Conservation (phyloP, 2,888 invertebrate genomes). For the Rosalia funebris region DNA sequence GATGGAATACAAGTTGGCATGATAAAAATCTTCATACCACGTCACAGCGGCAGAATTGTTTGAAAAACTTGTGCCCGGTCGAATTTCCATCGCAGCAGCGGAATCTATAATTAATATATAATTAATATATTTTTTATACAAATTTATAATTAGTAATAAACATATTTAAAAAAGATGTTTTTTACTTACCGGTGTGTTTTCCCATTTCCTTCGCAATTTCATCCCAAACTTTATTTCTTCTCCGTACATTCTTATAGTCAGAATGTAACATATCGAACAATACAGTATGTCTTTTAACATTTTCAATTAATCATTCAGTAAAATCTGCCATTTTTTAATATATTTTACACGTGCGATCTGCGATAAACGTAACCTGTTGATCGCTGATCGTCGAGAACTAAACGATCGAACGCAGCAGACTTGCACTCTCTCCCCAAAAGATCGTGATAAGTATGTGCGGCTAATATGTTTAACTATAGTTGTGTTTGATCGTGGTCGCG, state of each 20-base stretch:
- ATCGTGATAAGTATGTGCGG: not conserved
- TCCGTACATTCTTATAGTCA: slow-evolving; percentile 11
- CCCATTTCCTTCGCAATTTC: slow-evolving; percentile 6
- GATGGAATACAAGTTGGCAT: not conserved
- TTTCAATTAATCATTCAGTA: slow-evolving; percentile 7
- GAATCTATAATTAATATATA: too few relatives aligned
- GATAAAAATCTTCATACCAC: not conserved
- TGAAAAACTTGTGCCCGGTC: not conserved
- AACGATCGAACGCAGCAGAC: slow-evolving; percentile 10
- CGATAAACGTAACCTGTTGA: slow-evolving; percentile 22
- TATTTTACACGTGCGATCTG: too few relatives aligned
- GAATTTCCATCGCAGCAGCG: not conserved
- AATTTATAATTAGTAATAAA: too few relatives aligned
- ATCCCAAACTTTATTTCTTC: slow-evolving; percentile 11
- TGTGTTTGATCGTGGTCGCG: not conserved
- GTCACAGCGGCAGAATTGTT: not conserved
- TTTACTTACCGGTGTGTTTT: not conserved
- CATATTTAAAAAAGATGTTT: slow-evolving; percentile 5
- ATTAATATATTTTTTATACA: too few relatives aligned
- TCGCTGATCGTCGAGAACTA: slow-evolving; percentile 13
- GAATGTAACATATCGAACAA: too few relatives aligned
- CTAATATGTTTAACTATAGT: too few relatives aligned
- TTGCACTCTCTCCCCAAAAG: not conserved
- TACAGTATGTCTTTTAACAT: slow-evolving; percentile 18
- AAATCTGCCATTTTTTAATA: slow-evolving; percentile 15